Evolutionary conservation across 2,797 vertebrate species (phyloP), one percentile per base, ranked within the genome.

Genomic region (Cercopithecus diana): DNA sequence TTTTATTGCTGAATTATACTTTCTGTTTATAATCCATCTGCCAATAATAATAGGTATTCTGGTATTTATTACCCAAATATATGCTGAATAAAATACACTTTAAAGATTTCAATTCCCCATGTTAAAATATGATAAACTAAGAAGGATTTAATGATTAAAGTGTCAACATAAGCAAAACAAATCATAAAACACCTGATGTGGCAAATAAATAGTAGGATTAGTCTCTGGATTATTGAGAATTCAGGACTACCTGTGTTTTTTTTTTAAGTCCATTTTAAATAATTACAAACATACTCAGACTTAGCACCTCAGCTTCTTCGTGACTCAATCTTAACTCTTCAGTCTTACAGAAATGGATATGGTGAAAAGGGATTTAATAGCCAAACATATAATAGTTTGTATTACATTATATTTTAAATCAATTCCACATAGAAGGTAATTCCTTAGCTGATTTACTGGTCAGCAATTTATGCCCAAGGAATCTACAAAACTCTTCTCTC

Each of bases 51-150:
- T n/a, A 90, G 52, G 11, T 89, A 8, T 72, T 80, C 45, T 79
- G 5, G 92, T 94, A 88, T 45, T 90, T 98, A 94, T 80, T 96
- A 88, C 55, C 39, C 39, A 96, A 96, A 91, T 90, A 88, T 33
- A 58, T 93, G 95, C 83, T 97, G 73, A 93, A 92, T 76, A 86
- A n/a, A 96, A 96, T 79, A 76, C 22, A 80, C 85, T 95, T 93
- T 86, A 97, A 95, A 83, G 83, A 86, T 96, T 93, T 80, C 93
- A 20, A 43, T 82, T 28, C 2, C 67, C 12, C 10, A 24, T 88
- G 85, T 76, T 92, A 92, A 97, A 97, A 97, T 89, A 95, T 86
- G 77, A 92, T 43, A 88, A 92, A 79, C 72, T 79, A 41, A 90
- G 41, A 96, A 93, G 22, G 0, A 95, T 97, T 92, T 90, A 95